phyloP scores from a whole-genome alignment of 2,113 vertebrate species.

The Edolisoma coerulescens region DNA sequence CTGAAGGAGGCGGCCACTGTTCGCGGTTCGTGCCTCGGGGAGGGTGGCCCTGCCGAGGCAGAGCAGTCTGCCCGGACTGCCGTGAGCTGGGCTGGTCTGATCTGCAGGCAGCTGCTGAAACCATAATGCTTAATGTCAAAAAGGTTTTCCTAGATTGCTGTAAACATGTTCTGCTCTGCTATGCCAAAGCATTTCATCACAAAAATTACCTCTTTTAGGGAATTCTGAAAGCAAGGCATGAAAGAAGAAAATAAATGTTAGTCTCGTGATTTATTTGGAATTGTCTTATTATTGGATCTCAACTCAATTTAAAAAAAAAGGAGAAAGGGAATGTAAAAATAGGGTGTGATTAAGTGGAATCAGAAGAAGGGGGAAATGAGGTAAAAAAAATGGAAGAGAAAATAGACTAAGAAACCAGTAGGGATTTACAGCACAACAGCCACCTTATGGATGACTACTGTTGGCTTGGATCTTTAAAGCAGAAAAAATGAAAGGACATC shows the following conservation, averaged over 20 bases:
- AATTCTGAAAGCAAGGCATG: neutral
- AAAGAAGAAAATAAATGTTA: neutral
- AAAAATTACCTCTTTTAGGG: neutral
- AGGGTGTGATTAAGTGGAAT: neutral
- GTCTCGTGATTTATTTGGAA: neutral
- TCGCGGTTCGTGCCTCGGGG: fast-evolving
- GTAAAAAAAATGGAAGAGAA: neutral
- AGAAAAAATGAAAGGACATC: neutral
- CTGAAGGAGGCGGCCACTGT: neutral
- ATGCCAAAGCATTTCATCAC: neutral
- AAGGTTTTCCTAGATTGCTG: neutral
- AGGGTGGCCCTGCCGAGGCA: too few relatives aligned
- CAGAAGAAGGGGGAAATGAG: neutral
- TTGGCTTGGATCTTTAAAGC: neutral
- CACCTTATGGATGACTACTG: neutral
- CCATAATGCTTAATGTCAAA: fast-evolving
- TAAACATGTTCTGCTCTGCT: neutral
- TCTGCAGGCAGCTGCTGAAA: neutral
- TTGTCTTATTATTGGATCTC: neutral
- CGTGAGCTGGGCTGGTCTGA: neutral
- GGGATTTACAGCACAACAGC: neutral
- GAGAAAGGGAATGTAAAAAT: neutral
- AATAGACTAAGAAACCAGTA: neutral
- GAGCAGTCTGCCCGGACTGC: neutral
- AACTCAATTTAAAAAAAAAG: neutral